phyloP scores from a whole-genome alignment of 2,888 invertebrate species.

The Frankliniella fusca region DNA sequence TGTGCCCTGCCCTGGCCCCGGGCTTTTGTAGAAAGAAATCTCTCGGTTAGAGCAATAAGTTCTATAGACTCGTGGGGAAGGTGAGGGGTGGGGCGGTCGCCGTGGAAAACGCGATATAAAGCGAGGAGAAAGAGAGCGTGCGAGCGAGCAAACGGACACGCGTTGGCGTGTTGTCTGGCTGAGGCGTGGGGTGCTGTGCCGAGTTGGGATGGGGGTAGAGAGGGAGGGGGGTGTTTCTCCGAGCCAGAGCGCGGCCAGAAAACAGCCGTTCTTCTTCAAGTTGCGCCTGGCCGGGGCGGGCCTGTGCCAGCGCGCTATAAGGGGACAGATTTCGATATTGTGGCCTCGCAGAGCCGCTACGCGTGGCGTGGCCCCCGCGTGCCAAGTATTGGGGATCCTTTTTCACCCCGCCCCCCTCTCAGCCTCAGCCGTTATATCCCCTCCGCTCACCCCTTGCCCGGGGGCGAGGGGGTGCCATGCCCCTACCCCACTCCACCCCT shows the following conservation, averaged over 20 bases:
- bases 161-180: too few relatives aligned
- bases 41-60: too few relatives aligned
- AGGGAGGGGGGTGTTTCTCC: background rate
- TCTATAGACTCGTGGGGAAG: too few relatives aligned
- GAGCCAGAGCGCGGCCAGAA: background rate
- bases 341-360: background rate
- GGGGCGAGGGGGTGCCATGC: too few relatives aligned
- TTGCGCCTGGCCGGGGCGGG: background rate
- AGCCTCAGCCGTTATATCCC: background rate
- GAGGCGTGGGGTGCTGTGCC: background rate
- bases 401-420: background rate
- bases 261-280: slow-evolving; percentile 1
- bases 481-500: too few relatives aligned
- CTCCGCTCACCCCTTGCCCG: background rate
- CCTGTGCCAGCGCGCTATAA: background rate
- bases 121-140: too few relatives aligned
- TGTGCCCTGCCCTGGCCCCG: too few relatives aligned
- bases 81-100: too few relatives aligned
- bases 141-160: too few relatives aligned
- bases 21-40: too few relatives aligned
- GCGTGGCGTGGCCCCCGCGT: background rate
- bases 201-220: background rate
- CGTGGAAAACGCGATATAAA: too few relatives aligned
- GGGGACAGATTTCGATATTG: background rate
- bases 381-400: background rate